Conservation (phyloP, 2,888 invertebrate species). For the Archips crataeganus region DNA sequence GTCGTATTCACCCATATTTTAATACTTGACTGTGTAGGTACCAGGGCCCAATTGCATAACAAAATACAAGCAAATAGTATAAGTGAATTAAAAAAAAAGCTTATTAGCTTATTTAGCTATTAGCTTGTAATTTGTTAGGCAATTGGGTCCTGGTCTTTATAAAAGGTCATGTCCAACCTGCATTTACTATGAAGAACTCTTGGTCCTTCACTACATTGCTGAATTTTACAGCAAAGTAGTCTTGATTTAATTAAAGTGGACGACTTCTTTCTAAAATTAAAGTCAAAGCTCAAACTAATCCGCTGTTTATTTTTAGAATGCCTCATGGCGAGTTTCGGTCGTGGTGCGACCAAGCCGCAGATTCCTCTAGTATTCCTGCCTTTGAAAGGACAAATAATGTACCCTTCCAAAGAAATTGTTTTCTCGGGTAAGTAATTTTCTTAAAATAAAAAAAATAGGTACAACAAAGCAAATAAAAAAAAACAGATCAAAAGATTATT, state of each 20-base stretch:
- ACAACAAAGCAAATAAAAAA: background rate
- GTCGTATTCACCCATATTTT: too few relatives aligned
- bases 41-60: too few relatives aligned
- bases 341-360: conserved; percentile 88
- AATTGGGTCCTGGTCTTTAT: background rate
- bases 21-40: too few relatives aligned
- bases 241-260: too few relatives aligned
- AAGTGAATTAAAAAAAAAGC: too few relatives aligned
- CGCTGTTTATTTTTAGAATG: conserved; percentile 84
- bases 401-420: conserved; percentile 94
- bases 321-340: conserved; percentile 89
- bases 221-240: background rate
- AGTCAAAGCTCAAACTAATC: background rate
- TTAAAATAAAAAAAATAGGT: background rate
- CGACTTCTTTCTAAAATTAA: background rate
- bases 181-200: background rate
- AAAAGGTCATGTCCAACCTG: background rate
- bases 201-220: background rate
- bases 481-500: conserved; percentile 57
- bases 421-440: conserved; percentile 87
- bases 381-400: conserved; percentile 93
- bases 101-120: too few relatives aligned
- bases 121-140: too few relatives aligned
- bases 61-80: too few relatives aligned
- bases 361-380: conserved; percentile 95